phyloP scores from a whole-genome alignment of 2,888 invertebrate genomes.

The Aromia moschata region DNA sequence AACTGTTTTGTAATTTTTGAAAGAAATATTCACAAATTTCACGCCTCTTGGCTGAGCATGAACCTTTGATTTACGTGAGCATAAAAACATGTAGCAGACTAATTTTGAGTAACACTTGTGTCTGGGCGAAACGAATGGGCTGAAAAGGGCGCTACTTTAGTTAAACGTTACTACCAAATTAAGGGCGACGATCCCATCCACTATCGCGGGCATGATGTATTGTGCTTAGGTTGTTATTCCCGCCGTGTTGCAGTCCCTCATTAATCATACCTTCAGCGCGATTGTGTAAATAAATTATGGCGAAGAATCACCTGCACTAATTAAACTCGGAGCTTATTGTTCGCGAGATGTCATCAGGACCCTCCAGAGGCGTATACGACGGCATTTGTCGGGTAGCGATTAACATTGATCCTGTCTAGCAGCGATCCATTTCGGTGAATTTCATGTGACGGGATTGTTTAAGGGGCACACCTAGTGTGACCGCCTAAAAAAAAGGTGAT shows the following conservation, averaged over 20 bases:
- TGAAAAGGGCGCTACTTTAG: neutral
- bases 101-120: too few species aligned
- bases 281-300: slow-evolving; percentile 25
- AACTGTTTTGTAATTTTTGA: too few species aligned
- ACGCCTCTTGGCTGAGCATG: too few species aligned
- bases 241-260: slow-evolving; percentile 16
- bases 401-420: too few species aligned
- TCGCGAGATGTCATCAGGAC: slow-evolving; percentile 11
- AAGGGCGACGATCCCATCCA: neutral
- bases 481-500: too few species aligned
- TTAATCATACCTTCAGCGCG: slow-evolving; percentile 22
- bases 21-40: too few species aligned
- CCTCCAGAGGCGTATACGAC: neutral
- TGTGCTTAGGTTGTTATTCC: slow-evolving; percentile 14
- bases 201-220: slow-evolving; percentile 13
- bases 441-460: too few species aligned
- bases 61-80: too few species aligned
- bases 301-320: slow-evolving; percentile 17
- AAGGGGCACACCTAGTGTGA: too few species aligned
- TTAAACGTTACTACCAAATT: slow-evolving; percentile 3
- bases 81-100: too few species aligned
- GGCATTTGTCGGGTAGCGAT: slow-evolving; percentile 10
- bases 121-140: too few species aligned
- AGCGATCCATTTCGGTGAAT: too few species aligned
- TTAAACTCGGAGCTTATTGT: slow-evolving; percentile 24